Evolutionary conservation across 53 echinoderm and acorn worm species (phyloP).

Genomic region (Antedon mediterranea): DNA sequence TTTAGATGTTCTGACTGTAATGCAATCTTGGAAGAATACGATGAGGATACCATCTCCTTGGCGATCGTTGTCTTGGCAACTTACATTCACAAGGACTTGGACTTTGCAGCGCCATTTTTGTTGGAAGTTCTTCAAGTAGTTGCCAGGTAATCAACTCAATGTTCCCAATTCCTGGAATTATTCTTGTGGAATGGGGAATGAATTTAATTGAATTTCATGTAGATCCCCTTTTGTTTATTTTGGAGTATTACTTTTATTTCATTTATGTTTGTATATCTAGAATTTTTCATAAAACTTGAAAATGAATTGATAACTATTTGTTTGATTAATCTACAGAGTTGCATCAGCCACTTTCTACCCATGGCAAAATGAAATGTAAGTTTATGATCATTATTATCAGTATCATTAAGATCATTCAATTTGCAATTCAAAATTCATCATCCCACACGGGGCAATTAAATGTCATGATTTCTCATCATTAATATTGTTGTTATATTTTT

Average conservation of each 20-base stretch:
- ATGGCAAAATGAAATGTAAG: slow-evolving; percentile 91
- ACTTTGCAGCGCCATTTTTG: slow-evolving; percentile 73
- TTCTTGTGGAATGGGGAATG: background rate
- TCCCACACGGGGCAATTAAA: no score
- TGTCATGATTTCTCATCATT: no score
- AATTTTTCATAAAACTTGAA: no score
- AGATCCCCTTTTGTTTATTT: background rate
- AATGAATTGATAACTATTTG: no score
- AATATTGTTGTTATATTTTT: background rate
- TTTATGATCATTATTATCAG: no score
- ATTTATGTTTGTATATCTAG: no score
- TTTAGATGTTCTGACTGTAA: slow-evolving; percentile 79
- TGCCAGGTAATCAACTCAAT: slow-evolving; percentile 32
- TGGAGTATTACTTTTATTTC: background rate
- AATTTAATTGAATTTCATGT: background rate
- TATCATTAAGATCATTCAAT: no score
- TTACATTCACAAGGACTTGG: slow-evolving; percentile 70
- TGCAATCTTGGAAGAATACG: slow-evolving; percentile 75
- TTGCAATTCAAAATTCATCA: no score
- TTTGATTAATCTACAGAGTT: slow-evolving; percentile 33
- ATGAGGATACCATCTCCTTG: slow-evolving; percentile 77
- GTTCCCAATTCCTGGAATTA: no score
- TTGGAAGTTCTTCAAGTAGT: slow-evolving; percentile 93
- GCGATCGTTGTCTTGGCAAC: slow-evolving; percentile 91
- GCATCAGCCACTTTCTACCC: slow-evolving; percentile 77